phyloP scores from a whole-genome alignment of 2,113 vertebrate species.

The Cryptomyrus ogoouensis region DNA sequence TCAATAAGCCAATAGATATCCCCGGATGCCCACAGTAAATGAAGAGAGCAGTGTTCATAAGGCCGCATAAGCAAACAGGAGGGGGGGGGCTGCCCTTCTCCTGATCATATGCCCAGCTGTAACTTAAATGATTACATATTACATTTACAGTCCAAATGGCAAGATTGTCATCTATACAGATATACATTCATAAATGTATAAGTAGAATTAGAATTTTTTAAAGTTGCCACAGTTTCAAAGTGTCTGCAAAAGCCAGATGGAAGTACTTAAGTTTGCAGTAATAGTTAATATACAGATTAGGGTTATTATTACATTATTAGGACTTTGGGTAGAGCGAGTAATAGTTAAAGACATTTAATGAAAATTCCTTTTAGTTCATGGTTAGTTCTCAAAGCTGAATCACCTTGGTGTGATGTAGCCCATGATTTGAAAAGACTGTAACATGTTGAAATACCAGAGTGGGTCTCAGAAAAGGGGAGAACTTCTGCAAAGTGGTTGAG shows the following conservation, averaged over 20 bases:
- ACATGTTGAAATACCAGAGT: neutral
- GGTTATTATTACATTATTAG: neutral
- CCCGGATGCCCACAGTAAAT: neutral
- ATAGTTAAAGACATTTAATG: neutral
- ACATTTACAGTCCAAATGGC: neutral
- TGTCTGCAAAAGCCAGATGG: neutral
- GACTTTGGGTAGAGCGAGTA: neutral
- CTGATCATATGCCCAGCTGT: neutral
- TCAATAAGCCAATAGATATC: neutral
- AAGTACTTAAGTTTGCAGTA: neutral
- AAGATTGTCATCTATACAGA: neutral
- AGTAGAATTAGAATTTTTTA: neutral
- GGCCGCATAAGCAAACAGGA: neutral
- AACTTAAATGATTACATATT: neutral
- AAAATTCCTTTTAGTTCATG: neutral
- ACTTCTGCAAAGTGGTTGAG: neutral
- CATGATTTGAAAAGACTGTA: neutral
- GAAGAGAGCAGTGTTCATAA: neutral
- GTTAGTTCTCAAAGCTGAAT: neutral
- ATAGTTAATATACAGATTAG: neutral
- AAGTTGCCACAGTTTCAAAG: neutral
- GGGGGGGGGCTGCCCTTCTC: neutral
- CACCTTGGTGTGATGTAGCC: neutral
- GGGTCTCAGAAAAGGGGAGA: neutral
- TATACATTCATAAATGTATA: neutral